Percentiles rank a stretch among this genome's conserved stretches.
Conservation (phyloP, 1,140 invertebrate species). For the Lasioglossum albipes region DNA sequence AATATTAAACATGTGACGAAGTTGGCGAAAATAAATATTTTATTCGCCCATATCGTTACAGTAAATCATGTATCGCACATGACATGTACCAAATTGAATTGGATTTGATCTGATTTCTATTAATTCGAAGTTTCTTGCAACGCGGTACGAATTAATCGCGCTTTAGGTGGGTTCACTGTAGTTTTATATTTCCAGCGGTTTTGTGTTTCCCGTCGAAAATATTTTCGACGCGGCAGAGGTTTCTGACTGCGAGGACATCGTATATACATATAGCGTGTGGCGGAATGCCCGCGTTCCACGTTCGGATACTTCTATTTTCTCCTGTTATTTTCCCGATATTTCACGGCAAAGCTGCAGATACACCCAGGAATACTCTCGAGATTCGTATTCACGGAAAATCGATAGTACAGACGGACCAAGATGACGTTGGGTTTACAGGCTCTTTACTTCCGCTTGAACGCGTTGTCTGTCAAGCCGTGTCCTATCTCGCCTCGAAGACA, state of each 20-base stretch:
- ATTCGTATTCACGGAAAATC: conserved; percentile 47
- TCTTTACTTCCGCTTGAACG: conserved; percentile 40
- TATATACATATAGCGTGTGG: background rate
- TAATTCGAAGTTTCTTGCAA: too few species aligned
- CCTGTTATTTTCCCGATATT: conserved; percentile 41
- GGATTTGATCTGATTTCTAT: too few species aligned
- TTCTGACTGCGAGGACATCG: conserved; percentile 13
- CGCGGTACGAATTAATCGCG: too few species aligned
- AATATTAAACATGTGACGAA: too few species aligned
- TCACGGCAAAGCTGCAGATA: conserved; percentile 34
- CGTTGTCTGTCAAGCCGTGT: conserved; percentile 42
- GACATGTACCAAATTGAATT: too few species aligned
- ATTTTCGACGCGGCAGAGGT: background rate
- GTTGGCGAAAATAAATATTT: too few species aligned
- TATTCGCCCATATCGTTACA: too few species aligned
- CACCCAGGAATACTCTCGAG: conserved; percentile 35
- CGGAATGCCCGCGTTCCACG: background rate
- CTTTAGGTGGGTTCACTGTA: too few species aligned
- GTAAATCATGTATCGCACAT: too few species aligned
- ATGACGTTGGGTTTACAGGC: conserved; percentile 45
- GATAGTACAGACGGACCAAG: conserved; percentile 45
- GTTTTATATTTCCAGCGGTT: too few species aligned
- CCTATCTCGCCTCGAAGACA: conserved; percentile 43
- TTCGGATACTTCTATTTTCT: conserved; percentile 38
- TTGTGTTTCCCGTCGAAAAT: too few species aligned